These are phyloP conservation scores for Etheostoma cragini DNA, from an alignment of 2,113 vertebrate genomes.

Conservation along the genomic window DNA sequence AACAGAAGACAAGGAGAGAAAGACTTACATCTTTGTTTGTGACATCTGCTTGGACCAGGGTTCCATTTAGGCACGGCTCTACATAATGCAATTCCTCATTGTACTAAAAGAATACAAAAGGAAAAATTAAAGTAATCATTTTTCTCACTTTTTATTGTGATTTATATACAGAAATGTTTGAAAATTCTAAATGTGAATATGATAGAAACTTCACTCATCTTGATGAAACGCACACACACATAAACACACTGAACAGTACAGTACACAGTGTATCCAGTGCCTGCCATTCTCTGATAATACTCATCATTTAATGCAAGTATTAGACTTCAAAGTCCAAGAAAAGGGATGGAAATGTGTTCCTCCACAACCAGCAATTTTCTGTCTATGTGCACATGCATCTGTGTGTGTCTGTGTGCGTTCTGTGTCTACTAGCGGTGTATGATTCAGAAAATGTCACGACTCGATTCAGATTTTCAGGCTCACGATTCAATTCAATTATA, in stretches of 20 bases:
- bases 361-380: slow-evolving; percentile 42
- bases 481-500: too few relatives aligned
- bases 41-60: slow-evolving; percentile 96
- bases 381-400: slow-evolving; percentile 19
- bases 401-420: slow-evolving; percentile 29
- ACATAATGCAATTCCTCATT: slow-evolving; percentile 97
- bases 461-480: too few relatives aligned
- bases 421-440: not conserved
- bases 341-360: slow-evolving; percentile 76
- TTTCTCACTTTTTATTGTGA: slow-evolving; percentile 3
- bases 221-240: slow-evolving; percentile 23
- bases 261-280: slow-evolving; percentile 37
- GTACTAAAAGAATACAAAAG: slow-evolving; percentile 85
- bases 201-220: slow-evolving; percentile 30
- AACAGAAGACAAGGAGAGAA: not conserved
- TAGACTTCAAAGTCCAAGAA: slow-evolving; percentile 85
- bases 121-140: not conserved
- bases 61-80: slow-evolving; percentile 95
- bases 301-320: slow-evolving; percentile 88
- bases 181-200: slow-evolving; percentile 17
- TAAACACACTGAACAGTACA: not conserved
- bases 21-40: slow-evolving; percentile 96
- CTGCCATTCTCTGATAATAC: slow-evolving; percentile 84
- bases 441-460: too few relatives aligned
- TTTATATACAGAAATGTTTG: not conserved